These are phyloP conservation scores for Notiomystis cincta DNA, from an alignment of 2,113 vertebrate genomes.

Conservation along the genomic window DNA sequence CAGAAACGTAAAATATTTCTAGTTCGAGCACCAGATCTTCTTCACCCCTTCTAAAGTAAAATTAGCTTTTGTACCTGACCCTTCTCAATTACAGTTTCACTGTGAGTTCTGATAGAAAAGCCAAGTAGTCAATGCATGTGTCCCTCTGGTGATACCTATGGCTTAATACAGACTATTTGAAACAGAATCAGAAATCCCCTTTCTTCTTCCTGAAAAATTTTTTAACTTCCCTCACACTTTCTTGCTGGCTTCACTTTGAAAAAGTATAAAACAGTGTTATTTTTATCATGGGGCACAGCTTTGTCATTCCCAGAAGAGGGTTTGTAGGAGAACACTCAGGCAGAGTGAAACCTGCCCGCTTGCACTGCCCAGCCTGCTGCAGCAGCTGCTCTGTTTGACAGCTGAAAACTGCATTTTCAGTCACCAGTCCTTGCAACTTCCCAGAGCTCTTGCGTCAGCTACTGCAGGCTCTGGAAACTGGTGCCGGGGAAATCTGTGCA, in stretches of 20 bases:
- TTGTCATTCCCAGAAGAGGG: neutral
- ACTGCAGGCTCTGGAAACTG: neutral
- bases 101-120: neutral
- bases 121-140: neutral
- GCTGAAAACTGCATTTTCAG: neutral
- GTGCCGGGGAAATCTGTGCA: neutral
- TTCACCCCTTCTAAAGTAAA: neutral
- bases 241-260: neutral
- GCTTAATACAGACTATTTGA: neutral
- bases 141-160: neutral
- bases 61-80: neutral
- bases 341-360: neutral
- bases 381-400: neutral
- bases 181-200: neutral
- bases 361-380: neutral
- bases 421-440: neutral
- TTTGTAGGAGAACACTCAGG: neutral
- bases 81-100: neutral
- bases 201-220: neutral
- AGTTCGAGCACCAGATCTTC: neutral
- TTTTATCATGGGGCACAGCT: neutral
- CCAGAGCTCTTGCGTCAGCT: neutral
- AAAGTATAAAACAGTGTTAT: rapidly evolving
- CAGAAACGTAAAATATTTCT: neutral
- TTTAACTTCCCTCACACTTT: neutral